Percentiles rank a stretch among this genome's conserved stretches.
phyloP scores from a whole-genome alignment of 2,113 vertebrate genomes.

The Hyaena hyaena region DNA sequence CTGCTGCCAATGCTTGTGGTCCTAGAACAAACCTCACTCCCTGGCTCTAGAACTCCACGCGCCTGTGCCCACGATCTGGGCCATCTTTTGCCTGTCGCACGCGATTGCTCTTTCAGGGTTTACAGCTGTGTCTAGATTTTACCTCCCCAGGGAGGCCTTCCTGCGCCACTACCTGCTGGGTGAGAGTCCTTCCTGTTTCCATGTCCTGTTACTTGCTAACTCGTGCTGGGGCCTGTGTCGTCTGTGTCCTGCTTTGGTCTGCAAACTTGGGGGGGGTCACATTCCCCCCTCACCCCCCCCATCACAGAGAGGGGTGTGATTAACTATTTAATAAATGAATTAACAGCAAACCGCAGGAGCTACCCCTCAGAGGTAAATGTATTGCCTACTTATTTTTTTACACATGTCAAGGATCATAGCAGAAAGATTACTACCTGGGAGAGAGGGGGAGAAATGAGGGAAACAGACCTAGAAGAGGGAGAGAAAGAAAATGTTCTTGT shows the following conservation, averaged over 20 bases:
- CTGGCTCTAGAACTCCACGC: not conserved
- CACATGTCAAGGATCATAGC: not conserved
- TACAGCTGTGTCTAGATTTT: not conserved
- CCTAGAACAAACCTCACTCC: not conserved
- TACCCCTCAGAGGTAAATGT: not conserved
- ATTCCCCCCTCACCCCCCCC: not conserved
- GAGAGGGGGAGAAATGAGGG: not conserved
- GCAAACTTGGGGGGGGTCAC: not conserved
- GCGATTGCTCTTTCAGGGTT: not conserved
- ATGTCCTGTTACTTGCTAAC: not conserved
- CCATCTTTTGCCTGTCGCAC: not conserved
- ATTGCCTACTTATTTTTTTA: not conserved
- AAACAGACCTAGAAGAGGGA: not conserved
- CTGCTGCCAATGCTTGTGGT: fast-evolving
- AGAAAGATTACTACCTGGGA: not conserved
- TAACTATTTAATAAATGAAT: not conserved
- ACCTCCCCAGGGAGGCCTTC: not conserved
- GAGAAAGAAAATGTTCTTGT: not conserved
- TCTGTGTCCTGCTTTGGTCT: not conserved
- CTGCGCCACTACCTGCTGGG: too few relatives aligned
- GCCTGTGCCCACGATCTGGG: not conserved
- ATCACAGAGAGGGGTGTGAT: not conserved
- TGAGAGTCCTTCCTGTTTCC: not conserved
- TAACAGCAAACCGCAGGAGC: not conserved
- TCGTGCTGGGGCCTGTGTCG: not conserved